Conservation (phyloP, 2,797 vertebrate species). For the Sebastolobus alascanus region DNA sequence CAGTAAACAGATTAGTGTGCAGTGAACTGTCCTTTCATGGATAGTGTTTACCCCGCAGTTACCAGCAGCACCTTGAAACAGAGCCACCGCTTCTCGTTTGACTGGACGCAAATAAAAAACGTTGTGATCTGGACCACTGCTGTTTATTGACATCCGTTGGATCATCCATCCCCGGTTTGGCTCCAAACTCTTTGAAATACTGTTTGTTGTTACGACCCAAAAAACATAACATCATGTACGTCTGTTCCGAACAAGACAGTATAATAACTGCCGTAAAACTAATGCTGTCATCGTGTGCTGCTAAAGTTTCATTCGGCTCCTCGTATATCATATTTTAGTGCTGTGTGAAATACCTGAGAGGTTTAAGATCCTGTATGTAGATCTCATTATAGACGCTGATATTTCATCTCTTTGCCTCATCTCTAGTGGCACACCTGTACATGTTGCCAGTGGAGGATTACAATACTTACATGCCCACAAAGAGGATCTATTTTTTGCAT, state of each 20-base stretch:
- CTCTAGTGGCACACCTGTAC: constrained; percentile 12
- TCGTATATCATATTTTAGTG: constrained; percentile 46
- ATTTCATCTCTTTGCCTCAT: constrained; percentile 31
- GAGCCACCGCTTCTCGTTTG: constrained; percentile 18
- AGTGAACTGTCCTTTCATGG: constrained; percentile 18
- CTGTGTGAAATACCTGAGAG: constrained; percentile 45
- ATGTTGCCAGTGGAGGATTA: background rate
- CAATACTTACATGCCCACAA: background rate
- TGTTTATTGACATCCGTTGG: constrained; percentile 54
- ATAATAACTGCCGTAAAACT: constrained; percentile 62
- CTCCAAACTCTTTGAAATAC: constrained; percentile 30
- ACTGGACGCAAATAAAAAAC: constrained; percentile 34
- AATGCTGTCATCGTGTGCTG: constrained; percentile 60
- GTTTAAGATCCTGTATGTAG: constrained; percentile 20
- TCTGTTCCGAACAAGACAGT: constrained; percentile 51
- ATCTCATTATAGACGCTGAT: constrained; percentile 36
- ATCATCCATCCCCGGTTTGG: constrained; percentile 32
- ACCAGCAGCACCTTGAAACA: constrained; percentile 35
- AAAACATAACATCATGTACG: constrained; percentile 33
- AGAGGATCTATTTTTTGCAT: background rate
- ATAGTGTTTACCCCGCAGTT: constrained; percentile 28
- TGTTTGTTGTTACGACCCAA: constrained; percentile 25
- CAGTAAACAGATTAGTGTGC: constrained; percentile 54
- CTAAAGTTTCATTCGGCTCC: constrained; percentile 24
- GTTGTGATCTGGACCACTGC: constrained; percentile 24